phyloP scores from a whole-genome alignment of 2,113 vertebrate species.

The Sorex fumeus region DNA sequence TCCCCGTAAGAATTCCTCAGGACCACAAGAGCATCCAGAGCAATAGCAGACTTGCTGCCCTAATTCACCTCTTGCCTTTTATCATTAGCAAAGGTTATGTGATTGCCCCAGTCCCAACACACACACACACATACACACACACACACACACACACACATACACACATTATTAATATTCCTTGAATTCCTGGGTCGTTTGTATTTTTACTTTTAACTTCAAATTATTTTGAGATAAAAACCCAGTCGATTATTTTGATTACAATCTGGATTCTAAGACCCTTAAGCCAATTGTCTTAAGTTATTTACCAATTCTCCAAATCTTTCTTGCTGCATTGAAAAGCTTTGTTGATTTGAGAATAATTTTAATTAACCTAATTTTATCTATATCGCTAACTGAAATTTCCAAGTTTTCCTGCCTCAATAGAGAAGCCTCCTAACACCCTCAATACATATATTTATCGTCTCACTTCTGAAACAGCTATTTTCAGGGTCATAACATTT shows the following conservation, averaged over 20 bases:
- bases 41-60: not conserved
- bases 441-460: not conserved
- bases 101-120: not conserved
- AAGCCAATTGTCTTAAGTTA: constrained; percentile 5
- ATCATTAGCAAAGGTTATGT: not conserved
- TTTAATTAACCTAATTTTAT: constrained; percentile 59
- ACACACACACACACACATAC: too few relatives aligned
- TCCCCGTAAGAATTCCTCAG: not conserved
- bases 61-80: not conserved
- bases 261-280: not conserved
- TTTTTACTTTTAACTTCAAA: constrained; percentile 47
- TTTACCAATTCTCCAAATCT: constrained; percentile 18
- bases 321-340: constrained; percentile 12
- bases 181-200: not conserved
- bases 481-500: not conserved
- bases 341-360: constrained; percentile 45
- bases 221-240: constrained; percentile 20
- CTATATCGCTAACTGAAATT: not conserved
- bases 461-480: not conserved
- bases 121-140: too few relatives aligned
- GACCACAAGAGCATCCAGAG: too few relatives aligned
- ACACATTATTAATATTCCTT: not conserved
- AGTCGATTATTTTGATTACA: constrained; percentile 38
- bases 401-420: not conserved
- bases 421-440: not conserved